phyloP scores from a whole-genome alignment of 2,113 vertebrate genomes.

The Cynocephalus volans region DNA sequence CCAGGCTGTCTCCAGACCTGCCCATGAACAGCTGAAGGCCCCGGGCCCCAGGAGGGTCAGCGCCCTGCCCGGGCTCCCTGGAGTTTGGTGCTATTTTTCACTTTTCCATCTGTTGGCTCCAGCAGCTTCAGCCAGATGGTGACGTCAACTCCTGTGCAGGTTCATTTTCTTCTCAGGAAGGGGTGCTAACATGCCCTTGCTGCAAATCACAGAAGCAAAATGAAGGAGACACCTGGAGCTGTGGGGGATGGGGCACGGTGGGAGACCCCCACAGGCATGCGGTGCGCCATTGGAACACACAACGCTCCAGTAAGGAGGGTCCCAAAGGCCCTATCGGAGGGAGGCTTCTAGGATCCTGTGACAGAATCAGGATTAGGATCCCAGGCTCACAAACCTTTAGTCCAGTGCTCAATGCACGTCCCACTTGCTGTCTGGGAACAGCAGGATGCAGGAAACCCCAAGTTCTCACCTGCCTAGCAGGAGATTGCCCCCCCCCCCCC shows the following conservation, averaged over 20 bases:
- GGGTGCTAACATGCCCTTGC: not conserved
- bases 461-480: not conserved
- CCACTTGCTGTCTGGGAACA: rapidly evolving
- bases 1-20: not conserved
- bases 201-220: not conserved
- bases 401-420: too few species aligned
- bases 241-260: rapidly evolving
- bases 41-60: not conserved
- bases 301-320: rapidly evolving
- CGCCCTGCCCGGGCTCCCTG: not conserved
- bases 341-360: rapidly evolving
- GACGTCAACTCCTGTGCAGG: slow-evolving; percentile 51
- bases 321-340: rapidly evolving
- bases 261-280: rapidly evolving
- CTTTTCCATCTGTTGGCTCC: slow-evolving; percentile 67
- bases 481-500: not conserved
- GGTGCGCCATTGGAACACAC: rapidly evolving
- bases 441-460: not conserved
- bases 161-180: slow-evolving; percentile 76
- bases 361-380: not conserved
- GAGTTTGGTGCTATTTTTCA: not conserved
- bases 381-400: rapidly evolving
- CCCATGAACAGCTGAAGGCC: not conserved
- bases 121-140: slow-evolving; percentile 55
- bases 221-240: not conserved